Conservation (phyloP, 2,113 vertebrate genomes). For the Indicator indicator region DNA sequence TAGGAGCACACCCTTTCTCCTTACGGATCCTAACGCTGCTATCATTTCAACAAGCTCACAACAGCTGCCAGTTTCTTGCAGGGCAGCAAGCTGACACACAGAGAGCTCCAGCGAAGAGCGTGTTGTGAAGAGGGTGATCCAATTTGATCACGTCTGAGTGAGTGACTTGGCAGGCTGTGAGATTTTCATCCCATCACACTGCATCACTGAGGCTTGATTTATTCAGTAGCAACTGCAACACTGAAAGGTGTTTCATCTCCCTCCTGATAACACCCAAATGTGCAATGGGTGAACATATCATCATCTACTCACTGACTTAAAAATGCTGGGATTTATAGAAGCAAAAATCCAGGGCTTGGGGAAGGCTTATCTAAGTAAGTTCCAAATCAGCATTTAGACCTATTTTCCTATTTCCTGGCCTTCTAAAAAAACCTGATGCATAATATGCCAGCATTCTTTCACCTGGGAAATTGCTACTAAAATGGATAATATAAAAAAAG, state of each 20-base stretch:
- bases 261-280: constrained; percentile 45
- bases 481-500: neutral
- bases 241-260: constrained; percentile 83
- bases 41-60: neutral
- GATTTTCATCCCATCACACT: constrained; percentile 44
- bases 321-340: constrained; percentile 35
- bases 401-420: neutral
- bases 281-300: constrained; percentile 34
- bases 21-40: neutral
- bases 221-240: constrained; percentile 83
- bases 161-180: neutral
- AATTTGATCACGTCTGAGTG: constrained; percentile 24
- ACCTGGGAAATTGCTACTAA: neutral
- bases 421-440: neutral
- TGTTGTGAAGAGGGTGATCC: constrained; percentile 20
- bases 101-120: constrained; percentile 13
- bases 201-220: constrained; percentile 72
- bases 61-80: constrained; percentile 24
- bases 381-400: constrained; percentile 29
- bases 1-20: neutral
- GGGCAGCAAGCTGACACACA: constrained; percentile 31
- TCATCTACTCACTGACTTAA: constrained; percentile 16
- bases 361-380: neutral
- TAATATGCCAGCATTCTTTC: neutral
- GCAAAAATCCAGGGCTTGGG: neutral